Evolutionary conservation across 2,113 vertebrate genomes (phyloP), one percentile per base, ranked within the genome.

Genomic region (Gymnorhina tibicen): DNA sequence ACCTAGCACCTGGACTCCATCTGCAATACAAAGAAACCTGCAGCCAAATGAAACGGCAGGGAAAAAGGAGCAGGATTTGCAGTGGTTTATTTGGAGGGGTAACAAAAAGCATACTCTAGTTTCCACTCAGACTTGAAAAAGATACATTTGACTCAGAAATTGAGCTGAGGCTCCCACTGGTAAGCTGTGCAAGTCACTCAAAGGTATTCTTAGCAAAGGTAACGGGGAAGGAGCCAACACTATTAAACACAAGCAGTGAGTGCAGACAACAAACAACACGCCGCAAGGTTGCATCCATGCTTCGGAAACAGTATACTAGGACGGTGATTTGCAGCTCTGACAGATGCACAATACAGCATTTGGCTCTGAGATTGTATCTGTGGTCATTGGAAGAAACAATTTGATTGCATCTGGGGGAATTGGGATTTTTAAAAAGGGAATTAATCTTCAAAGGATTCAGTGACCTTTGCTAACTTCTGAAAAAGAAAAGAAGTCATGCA

Each of bases 331-430:
- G 73, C 88, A 76, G 70, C 81, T 95, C 89, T 94, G 91, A 95
- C 91, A 97, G 95, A 95, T 96, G 96, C 91, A 37, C 89, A 94
- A 82, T 79, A 91, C 52, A 16, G 75, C 91, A 91, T 94, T 95
- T 97, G 95, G 95, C 91, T 82, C 92, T 53, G 52, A 86, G 73
- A 97, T 87, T 47, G 7, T 85, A 97, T 92, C 66, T 89, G 44
- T 84, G 88, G 52, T 95, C 94, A 95, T 72, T 95, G 76, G 30
- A 94, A 95, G 82, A 97, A 94, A 78, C 52, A 85, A 78, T 92
- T n/a, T 93, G 69, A 92, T 77, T 66, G 37, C 50, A 95, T 95
- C 72, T 91, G 55, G 27, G 89, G 92, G 68, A 92, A 96, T 3
- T 95, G 72, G 60, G 80, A 37, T 91, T 95, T 93, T 96, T 95